These are phyloP conservation scores for Prenolepis imparis DNA, from an alignment of 2,888 invertebrate genomes.

Conservation along the genomic window DNA sequence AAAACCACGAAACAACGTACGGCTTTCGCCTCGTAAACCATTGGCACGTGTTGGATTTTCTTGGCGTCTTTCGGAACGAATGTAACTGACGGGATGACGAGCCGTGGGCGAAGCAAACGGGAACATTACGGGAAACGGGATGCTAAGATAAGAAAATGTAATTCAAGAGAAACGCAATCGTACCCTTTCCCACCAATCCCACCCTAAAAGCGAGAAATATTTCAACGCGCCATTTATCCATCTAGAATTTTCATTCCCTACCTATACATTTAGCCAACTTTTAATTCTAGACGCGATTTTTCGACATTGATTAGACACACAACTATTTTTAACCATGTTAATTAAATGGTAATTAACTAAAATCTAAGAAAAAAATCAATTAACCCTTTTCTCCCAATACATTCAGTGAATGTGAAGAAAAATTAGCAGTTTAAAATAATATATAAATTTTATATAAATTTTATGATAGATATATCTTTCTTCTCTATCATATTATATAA, in stretches of 20 bases:
- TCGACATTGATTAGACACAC: background rate
- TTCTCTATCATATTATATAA: background rate
- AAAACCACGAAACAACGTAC: constrained; percentile 75
- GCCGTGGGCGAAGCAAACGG: background rate
- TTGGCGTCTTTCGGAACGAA: constrained; percentile 56
- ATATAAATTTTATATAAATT: background rate
- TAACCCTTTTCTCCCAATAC: background rate
- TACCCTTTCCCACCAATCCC: background rate
- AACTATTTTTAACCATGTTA: background rate
- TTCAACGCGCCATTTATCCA: constrained; percentile 14
- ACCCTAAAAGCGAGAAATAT: background rate
- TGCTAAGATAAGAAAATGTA: constrained; percentile 37
- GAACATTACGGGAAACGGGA: constrained; percentile 27
- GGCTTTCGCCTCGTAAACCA: constrained; percentile 72
- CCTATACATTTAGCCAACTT: background rate
- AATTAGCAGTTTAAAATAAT: background rate
- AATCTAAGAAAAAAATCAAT: background rate
- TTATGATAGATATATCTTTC: background rate
- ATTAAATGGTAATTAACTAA: background rate
- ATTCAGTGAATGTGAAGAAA: background rate
- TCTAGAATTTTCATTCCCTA: background rate
- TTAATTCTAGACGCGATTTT: background rate
- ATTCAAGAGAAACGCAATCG: constrained; percentile 18
- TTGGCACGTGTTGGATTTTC: constrained; percentile 70
- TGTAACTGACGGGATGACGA: constrained; percentile 51